A percentile compares a stretch with the other conserved stretches of the same genome.
Conservation (phyloP, 2,888 invertebrate species). For the Heliconius ethilla region DNA sequence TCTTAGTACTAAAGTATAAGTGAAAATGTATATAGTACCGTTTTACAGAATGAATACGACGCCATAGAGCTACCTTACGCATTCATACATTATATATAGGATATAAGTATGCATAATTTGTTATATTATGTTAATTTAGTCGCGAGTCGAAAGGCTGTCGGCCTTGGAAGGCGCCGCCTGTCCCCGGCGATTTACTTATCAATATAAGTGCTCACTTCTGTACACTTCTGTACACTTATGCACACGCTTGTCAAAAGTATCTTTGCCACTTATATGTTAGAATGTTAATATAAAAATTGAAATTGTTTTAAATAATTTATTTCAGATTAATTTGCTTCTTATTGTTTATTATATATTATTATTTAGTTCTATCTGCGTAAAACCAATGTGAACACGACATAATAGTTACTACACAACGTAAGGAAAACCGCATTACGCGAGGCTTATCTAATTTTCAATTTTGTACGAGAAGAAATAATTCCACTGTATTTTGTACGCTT, state of each 20-base stretch:
- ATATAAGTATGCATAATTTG: slow-evolving; percentile 57
- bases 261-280: neutral
- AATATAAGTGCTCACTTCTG: slow-evolving; percentile 31
- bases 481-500: slow-evolving; percentile 9
- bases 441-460: slow-evolving; percentile 25
- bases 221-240: slow-evolving; percentile 14
- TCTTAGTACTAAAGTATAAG: neutral
- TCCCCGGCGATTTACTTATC: slow-evolving; percentile 44
- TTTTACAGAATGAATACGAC: slow-evolving; percentile 40
- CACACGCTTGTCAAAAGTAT: slow-evolving; percentile 24
- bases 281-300: neutral
- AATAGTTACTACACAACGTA: slow-evolving; percentile 10
- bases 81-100: slow-evolving; percentile 27
- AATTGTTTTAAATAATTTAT: neutral
- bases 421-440: slow-evolving; percentile 36
- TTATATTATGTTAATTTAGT: slow-evolving; percentile 70
- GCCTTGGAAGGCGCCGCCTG: slow-evolving; percentile 68
- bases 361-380: slow-evolving; percentile 11
- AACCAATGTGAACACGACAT: slow-evolving; percentile 14
- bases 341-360: neutral
- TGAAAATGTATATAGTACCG: neutral
- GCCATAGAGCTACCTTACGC: slow-evolving; percentile 31
- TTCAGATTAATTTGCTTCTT: neutral
- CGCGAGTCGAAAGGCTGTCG: slow-evolving; percentile 70
- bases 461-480: slow-evolving; percentile 17